phyloP scores from a whole-genome alignment of 2,888 invertebrate species.

The Hemicrepidius hirtus region DNA sequence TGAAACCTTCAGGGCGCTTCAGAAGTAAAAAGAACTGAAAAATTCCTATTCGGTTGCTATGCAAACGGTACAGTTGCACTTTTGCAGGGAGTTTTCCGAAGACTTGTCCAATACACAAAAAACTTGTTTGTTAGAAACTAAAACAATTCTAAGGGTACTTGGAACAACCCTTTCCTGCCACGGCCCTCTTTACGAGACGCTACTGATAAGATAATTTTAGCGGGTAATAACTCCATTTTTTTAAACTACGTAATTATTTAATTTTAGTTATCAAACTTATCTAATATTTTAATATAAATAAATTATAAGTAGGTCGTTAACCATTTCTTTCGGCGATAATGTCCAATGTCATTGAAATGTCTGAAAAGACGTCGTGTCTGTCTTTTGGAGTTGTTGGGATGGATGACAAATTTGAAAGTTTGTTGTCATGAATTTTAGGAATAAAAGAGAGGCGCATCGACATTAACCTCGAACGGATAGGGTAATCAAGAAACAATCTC shows the following conservation, averaged over 20 bases:
- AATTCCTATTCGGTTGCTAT: too few species aligned
- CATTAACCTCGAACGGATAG: slow-evolving; percentile 44
- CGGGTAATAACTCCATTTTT: slow-evolving; percentile 6
- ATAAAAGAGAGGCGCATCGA: slow-evolving; percentile 19
- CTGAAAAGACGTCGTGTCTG: background rate
- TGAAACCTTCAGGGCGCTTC: too few species aligned
- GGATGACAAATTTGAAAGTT: slow-evolving; percentile 32
- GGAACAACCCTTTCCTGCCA: too few species aligned
- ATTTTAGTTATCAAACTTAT: slow-evolving; percentile 28
- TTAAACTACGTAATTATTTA: slow-evolving; percentile 26
- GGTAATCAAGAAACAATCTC: slow-evolving; percentile 57
- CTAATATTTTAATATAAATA: slow-evolving; percentile 28
- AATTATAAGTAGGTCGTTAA: slow-evolving; percentile 33
- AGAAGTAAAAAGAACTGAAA: too few species aligned
- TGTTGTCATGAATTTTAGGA: slow-evolving; percentile 26
- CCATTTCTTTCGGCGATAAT: slow-evolving; percentile 6
- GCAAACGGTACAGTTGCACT: too few species aligned
- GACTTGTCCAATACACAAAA: too few species aligned
- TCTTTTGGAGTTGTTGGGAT: background rate
- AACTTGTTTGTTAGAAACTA: too few species aligned
- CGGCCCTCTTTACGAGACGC: too few species aligned
- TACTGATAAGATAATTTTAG: background rate
- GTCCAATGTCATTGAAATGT: background rate
- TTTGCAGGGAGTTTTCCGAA: too few species aligned
- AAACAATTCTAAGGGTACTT: too few species aligned